Evolutionary conservation across 2,888 invertebrate species (phyloP), one percentile per base, ranked within the genome.

Genomic region (Rhodophaea formosa): DNA sequence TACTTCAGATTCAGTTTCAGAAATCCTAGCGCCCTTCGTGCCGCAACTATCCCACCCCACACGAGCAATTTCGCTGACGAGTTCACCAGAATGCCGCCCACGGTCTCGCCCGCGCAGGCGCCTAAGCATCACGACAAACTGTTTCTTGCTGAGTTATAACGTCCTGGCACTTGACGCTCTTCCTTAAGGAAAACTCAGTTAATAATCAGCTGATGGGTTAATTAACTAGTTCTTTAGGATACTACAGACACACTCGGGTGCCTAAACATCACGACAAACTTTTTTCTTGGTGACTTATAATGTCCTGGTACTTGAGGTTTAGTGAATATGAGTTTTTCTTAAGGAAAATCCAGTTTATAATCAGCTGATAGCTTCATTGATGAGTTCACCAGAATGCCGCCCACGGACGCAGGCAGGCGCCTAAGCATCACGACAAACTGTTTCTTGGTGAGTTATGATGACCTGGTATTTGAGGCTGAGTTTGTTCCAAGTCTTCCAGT

Each of bases 41-140:
- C 99, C 99, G n/a, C 93, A 93, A 59, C 95, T 99, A 56, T 91
- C 92, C 65, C 93, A 95, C 83, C 97, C 98, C 82, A 92, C 87
- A 97, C 97, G 12, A 97, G 97, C 77, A 98, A 99, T 92, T 99
- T 99, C 86, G 96, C 98, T 47, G 97, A 97, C 65, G 99, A 99
- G 89, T 99, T 99, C 88, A 99, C 99, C 0, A 94, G 95, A 72
- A 96, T 98, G 95, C 93, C 95, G 54, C 96, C 98, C 7, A 95
- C 96, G 0, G 98, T 98, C 86, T 97, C 98, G 6, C 98, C 98
- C 0, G 97, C 97, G 15, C 95, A 96, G 61, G 94, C 96, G 57
- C 98, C 98, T 43, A 94, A 95, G 46, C 95, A 96, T 75, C 94
- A 94, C 76, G 97, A 97, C 74, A 96, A 96, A 79, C 92, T 98